Evolutionary conservation across 2,888 invertebrate species (phyloP).

Genomic region (Lithosia quadra): DNA sequence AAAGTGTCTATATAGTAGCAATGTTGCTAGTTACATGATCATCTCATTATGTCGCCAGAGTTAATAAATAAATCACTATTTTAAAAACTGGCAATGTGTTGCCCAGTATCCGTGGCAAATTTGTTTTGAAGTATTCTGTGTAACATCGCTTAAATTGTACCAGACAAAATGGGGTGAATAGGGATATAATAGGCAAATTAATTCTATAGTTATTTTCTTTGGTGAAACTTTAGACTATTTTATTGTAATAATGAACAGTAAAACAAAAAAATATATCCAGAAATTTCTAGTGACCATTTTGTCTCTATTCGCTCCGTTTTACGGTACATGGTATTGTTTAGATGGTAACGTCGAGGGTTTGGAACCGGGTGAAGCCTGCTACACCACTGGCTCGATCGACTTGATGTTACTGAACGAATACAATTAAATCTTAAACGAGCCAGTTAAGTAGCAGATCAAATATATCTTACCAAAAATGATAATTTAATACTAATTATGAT

Average conservation of each 20-base stretch:
- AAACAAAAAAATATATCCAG: too few species aligned
- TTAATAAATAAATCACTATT: constrained; percentile 44
- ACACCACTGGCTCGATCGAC: constrained; percentile 30
- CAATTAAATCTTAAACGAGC: not conserved
- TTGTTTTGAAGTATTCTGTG: constrained; percentile 23
- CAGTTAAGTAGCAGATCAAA: constrained; percentile 24
- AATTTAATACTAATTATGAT: constrained; percentile 40
- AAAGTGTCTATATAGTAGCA: constrained; percentile 31
- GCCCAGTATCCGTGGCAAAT: constrained; percentile 47
- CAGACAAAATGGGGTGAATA: too few species aligned
- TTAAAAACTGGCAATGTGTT: constrained; percentile 56
- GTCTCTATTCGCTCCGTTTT: not conserved
- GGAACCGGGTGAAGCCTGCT: constrained; percentile 28
- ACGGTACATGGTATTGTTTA: constrained; percentile 19
- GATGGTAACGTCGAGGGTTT: constrained; percentile 33
- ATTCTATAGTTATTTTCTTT: too few species aligned
- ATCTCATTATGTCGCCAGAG: constrained; percentile 49
- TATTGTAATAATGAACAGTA: too few species aligned
- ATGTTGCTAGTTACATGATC: constrained; percentile 32
- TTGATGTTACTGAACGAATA: not conserved
- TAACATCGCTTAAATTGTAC: not conserved
- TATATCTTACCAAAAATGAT: constrained; percentile 42
- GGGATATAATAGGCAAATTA: too few species aligned
- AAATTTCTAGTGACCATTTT: too few species aligned
- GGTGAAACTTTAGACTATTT: not conserved